These are phyloP conservation scores for Drosophila phalerata DNA, from an alignment of 2,888 invertebrate genomes.

Conservation along the genomic window DNA sequence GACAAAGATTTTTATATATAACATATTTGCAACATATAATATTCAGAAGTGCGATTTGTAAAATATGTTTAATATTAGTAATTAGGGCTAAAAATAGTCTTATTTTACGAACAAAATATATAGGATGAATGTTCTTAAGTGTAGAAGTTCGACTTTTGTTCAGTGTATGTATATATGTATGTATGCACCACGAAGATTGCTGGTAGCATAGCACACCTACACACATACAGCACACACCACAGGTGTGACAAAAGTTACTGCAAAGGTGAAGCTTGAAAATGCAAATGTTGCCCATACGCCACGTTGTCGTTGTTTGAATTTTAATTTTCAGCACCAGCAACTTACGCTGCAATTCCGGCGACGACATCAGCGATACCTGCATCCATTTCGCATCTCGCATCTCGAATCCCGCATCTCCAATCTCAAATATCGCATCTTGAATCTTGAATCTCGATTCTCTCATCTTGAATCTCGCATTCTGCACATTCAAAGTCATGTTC, in stretches of 20 bases:
- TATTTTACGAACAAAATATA: too few species aligned
- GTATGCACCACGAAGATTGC: constrained; percentile 2
- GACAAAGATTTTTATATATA: too few species aligned
- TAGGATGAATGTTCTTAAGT: too few species aligned
- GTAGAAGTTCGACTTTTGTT: too few species aligned
- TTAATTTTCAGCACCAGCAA: constrained; percentile 70
- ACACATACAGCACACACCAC: constrained; percentile 29
- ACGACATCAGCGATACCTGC: not conserved
- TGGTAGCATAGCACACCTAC: constrained; percentile 4
- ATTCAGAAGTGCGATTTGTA: too few species aligned
- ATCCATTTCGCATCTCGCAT: constrained; percentile 29
- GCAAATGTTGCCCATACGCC: constrained; percentile 79
- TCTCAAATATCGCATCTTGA: constrained; percentile 21
- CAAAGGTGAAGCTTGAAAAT: constrained; percentile 71
- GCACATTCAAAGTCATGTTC: constrained; percentile 70
- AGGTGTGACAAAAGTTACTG: constrained; percentile 76
- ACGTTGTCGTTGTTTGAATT: constrained; percentile 73
- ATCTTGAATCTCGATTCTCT: constrained; percentile 32
- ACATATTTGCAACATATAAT: too few species aligned
- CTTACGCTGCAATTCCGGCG: constrained; percentile 57
- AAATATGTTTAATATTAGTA: too few species aligned
- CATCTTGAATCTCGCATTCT: constrained; percentile 34
- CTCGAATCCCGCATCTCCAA: constrained; percentile 45
- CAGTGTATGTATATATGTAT: too few species aligned
- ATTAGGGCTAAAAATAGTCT: too few species aligned